Conservation (phyloP, 2,888 invertebrate genomes). For the Pristionchus mayeri region DNA sequence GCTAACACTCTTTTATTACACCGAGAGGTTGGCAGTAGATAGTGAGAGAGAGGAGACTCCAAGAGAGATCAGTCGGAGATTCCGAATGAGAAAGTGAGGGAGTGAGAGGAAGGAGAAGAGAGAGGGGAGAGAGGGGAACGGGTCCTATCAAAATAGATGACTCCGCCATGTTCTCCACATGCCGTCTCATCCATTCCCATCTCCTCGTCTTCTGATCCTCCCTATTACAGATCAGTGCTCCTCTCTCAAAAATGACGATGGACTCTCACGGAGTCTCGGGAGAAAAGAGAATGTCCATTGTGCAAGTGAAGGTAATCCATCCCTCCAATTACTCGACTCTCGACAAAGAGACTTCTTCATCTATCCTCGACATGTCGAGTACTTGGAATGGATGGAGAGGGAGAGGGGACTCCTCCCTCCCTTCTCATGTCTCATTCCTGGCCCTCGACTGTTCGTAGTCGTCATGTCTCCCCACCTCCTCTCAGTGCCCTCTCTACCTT, state of each 20-base stretch:
- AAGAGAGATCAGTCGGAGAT: not conserved
- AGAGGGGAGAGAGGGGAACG: not conserved
- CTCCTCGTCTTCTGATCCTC: not conserved
- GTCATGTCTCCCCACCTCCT: not conserved
- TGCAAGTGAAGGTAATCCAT: not conserved
- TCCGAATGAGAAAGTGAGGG: not conserved
- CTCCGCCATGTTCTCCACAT: not conserved
- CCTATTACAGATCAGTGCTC: not conserved
- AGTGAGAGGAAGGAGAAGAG: not conserved
- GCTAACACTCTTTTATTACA: slow-evolving; percentile 45
- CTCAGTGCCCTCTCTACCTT: not conserved
- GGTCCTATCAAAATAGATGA: not conserved
- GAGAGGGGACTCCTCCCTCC: not conserved
- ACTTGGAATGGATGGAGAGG: not conserved
- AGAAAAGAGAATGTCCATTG: slow-evolving; percentile 12
- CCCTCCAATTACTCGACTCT: not conserved
- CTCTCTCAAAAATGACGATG: not conserved
- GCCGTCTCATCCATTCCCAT: not conserved
- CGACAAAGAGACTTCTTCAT: not conserved
- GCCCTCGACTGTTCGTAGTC: no score
- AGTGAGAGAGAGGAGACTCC: not conserved
- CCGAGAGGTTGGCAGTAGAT: not conserved
- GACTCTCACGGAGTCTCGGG: not conserved
- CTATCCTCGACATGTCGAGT: not conserved
- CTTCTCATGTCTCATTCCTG: slow-evolving; percentile 7